These are phyloP conservation scores for Pomatostomus ruficeps DNA, from an alignment of 2,113 vertebrate genomes.

Conservation along the genomic window DNA sequence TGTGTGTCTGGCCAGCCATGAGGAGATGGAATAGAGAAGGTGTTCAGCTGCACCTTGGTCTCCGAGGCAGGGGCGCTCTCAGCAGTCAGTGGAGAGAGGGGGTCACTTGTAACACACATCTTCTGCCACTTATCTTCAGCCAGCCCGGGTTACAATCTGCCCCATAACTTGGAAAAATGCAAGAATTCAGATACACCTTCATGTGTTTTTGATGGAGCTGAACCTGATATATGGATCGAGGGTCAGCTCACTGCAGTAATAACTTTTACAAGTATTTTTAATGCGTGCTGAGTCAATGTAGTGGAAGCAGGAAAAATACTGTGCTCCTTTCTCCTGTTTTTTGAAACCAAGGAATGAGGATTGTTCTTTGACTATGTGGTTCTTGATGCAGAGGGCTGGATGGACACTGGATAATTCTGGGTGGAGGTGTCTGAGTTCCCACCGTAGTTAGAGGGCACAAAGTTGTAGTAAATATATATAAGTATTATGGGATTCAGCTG, in stretches of 20 bases:
- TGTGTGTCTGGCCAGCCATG: neutral
- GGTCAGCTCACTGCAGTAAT: neutral
- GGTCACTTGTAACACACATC: neutral
- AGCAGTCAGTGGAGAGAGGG: neutral
- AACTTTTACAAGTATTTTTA: neutral
- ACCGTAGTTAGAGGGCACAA: neutral
- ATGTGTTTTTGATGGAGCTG: neutral
- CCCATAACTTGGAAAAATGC: neutral
- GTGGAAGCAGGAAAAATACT: neutral
- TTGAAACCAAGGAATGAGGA: neutral
- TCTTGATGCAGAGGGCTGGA: neutral
- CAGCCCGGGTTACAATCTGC: neutral
- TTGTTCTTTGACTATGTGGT: neutral
- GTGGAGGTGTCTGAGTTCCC: neutral
- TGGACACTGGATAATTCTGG: neutral
- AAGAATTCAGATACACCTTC: neutral
- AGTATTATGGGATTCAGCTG: neutral
- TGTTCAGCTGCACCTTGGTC: neutral
- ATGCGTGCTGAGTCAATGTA: accelerated
- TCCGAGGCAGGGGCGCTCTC: neutral
- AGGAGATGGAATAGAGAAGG: neutral
- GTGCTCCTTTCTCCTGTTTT: neutral
- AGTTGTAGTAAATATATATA: neutral
- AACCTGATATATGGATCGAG: neutral
- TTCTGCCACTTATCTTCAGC: neutral